Conservation (phyloP, 2,888 invertebrate genomes). For the Pyrocoelia pectoralis region DNA sequence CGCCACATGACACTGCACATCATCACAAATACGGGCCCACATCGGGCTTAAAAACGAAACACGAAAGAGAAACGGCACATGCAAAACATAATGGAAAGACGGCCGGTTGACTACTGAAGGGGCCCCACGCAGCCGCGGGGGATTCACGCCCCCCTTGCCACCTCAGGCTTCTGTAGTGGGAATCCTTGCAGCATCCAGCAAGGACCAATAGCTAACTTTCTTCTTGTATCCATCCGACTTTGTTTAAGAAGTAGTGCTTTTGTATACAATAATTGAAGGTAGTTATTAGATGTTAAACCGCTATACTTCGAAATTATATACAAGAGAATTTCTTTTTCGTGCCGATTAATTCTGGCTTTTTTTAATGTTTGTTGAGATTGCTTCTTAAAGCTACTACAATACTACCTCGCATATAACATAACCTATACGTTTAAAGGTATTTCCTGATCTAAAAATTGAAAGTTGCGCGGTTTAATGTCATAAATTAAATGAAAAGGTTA, state of each 20-base stretch:
- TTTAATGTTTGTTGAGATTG: neutral
- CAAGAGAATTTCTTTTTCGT: conserved; percentile 1
- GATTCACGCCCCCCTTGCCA: conserved; percentile 50
- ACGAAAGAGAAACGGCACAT: conserved; percentile 40
- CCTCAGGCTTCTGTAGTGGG: conserved; percentile 51
- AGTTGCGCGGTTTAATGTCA: too few species aligned
- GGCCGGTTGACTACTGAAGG: conserved; percentile 58
- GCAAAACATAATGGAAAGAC: conserved; percentile 46
- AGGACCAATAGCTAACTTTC: conserved; percentile 53
- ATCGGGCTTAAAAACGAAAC: conserved; percentile 41
- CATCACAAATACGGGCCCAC: conserved; percentile 53
- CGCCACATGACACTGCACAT: conserved; percentile 64
- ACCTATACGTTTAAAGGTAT: neutral
- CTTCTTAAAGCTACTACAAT: neutral
- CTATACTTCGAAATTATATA: conserved; percentile 5
- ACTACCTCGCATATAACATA: neutral
- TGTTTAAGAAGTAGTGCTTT: conserved; percentile 14
- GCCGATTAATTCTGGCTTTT: conserved; percentile 1
- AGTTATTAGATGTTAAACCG: conserved; percentile 11
- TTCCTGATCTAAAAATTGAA: neutral
- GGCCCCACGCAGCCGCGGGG: conserved; percentile 56
- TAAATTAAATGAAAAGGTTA: too few species aligned
- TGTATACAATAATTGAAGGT: conserved; percentile 11
- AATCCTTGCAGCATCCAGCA: conserved; percentile 52
- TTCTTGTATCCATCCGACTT: conserved; percentile 16